Evolutionary conservation across 2,888 invertebrate genomes (phyloP).

Genomic region (Eupithecia insigniata): DNA sequence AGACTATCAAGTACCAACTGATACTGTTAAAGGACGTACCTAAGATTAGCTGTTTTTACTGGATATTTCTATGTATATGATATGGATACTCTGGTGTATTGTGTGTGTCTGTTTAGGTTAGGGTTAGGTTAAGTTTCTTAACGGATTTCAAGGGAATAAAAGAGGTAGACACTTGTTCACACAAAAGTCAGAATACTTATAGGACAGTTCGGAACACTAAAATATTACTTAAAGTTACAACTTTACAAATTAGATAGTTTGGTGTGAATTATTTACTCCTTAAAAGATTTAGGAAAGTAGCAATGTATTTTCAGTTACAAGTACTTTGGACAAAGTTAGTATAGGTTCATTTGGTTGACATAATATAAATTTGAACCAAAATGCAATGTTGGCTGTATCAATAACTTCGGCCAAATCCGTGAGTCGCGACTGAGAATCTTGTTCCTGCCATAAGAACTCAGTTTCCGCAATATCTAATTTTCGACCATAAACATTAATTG

Average conservation of each 20-base stretch:
- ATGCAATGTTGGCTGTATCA: neutral
- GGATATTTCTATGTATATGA: neutral
- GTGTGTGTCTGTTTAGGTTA: too few relatives aligned
- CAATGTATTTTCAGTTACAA: neutral
- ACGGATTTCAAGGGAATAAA: neutral
- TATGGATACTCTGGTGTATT: too few relatives aligned
- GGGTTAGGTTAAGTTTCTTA: neutral
- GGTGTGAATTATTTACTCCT: neutral
- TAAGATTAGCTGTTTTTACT: neutral
- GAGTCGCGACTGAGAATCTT: neutral
- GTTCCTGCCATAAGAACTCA: constrained; percentile 57
- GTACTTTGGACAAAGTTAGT: neutral
- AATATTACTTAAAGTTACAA: too few relatives aligned
- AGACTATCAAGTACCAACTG: too few relatives aligned
- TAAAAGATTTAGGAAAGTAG: neutral
- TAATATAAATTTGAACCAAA: neutral
- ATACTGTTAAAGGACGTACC: neutral
- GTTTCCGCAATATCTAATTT: constrained; percentile 74
- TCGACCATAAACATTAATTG: constrained; percentile 73
- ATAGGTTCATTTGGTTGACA: neutral
- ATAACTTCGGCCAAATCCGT: neutral
- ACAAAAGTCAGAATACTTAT: neutral
- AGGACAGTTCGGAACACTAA: too few relatives aligned
- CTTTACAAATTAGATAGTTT: neutral
- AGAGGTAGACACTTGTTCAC: neutral